Conservation (phyloP, 2,113 vertebrate species). For the Malurus melanocephalus region DNA sequence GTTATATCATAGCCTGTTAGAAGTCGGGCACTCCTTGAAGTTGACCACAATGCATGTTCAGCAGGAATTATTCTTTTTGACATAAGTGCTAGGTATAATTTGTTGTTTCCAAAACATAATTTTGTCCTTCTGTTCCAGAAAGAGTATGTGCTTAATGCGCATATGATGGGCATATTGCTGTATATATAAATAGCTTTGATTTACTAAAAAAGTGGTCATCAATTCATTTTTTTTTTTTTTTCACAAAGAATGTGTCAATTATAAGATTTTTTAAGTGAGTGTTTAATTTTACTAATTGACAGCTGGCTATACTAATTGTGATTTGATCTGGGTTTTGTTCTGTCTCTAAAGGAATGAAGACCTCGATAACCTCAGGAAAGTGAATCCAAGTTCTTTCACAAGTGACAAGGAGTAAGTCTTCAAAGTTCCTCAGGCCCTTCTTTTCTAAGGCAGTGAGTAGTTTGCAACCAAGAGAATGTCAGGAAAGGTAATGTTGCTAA, state of each 20-base stretch:
- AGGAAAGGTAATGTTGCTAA: not conserved
- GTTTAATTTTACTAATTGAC: not conserved
- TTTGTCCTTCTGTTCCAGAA: not conserved
- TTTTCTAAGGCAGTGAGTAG: constrained; percentile 6
- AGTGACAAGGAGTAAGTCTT: constrained; percentile 23
- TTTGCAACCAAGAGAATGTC: not conserved
- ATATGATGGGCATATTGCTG: not conserved
- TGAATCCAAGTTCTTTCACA: not conserved
- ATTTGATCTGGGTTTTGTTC: not conserved
- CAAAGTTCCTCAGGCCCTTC: not conserved
- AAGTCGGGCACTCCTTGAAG: not conserved
- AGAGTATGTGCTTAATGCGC: not conserved
- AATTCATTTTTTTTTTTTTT: not conserved
- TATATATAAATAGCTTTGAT: not conserved
- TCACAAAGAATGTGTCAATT: not conserved
- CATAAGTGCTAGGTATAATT: not conserved
- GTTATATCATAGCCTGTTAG: not conserved
- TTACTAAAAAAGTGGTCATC: not conserved
- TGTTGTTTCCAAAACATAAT: not conserved
- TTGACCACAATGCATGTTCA: not conserved
- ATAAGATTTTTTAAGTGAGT: not conserved
- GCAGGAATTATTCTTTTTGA: not conserved
- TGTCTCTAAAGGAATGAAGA: constrained; percentile 32
- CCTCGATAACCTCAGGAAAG: constrained; percentile 1
- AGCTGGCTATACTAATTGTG: not conserved